Conservation (phyloP, 2,797 vertebrate genomes). For the Aulostomus chinensis region DNA sequence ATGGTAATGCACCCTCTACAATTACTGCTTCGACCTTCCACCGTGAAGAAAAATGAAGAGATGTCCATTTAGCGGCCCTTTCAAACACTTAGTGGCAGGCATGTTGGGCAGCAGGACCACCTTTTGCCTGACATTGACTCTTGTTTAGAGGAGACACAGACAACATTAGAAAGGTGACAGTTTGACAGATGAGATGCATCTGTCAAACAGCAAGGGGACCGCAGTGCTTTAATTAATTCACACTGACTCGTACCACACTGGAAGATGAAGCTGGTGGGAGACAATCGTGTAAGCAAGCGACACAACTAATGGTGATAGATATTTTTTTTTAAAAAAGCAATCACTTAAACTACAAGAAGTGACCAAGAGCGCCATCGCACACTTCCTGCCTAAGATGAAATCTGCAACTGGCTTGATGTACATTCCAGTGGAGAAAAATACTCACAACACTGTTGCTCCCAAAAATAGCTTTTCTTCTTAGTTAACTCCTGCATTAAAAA, state of each 20-base stretch:
- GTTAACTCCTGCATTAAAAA: too few species aligned
- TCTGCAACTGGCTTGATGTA: too few species aligned
- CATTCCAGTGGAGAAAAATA: too few species aligned
- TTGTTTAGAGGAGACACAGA: slow-evolving; percentile 63
- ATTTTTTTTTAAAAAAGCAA: too few species aligned
- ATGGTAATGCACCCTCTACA: slow-evolving; percentile 83
- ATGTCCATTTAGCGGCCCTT: slow-evolving; percentile 68
- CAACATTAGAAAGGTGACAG: slow-evolving; percentile 58
- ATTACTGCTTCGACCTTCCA: slow-evolving; percentile 87
- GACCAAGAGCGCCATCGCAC: too few species aligned
- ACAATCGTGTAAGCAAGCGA: slow-evolving; percentile 9
- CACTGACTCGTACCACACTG: background rate
- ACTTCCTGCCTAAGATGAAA: too few species aligned
- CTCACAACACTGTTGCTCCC: too few species aligned
- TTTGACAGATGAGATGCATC: slow-evolving; percentile 56
- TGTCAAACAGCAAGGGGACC: slow-evolving; percentile 45
- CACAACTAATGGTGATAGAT: background rate
- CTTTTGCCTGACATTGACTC: slow-evolving; percentile 68
- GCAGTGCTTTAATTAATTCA: slow-evolving; percentile 6
- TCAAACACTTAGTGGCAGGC: slow-evolving; percentile 81
- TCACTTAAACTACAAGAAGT: too few species aligned
- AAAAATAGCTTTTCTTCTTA: too few species aligned
- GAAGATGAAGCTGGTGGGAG: background rate
- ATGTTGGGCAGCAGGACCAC: slow-evolving; percentile 70
- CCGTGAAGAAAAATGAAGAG: slow-evolving; percentile 75